Base-by-base conservation (phyloP, 2,113 vertebrate species). In the Calcarius ornatus region DNA sequence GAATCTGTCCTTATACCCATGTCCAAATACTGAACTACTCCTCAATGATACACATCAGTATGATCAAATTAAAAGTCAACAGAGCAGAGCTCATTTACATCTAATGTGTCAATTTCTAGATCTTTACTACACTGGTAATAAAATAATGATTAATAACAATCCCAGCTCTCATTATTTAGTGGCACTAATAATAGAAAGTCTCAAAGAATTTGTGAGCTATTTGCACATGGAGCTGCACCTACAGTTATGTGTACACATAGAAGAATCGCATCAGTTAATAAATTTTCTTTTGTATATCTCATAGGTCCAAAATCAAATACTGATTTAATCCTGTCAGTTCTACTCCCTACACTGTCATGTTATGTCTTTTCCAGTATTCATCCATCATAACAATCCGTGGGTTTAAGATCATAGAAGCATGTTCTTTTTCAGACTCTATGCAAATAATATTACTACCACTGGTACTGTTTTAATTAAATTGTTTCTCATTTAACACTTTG, bases 41-140 rank as follows among this genome's bases (percentile, higher is more conserved):
- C 38, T 81, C 2, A 2, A 13, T 68, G 72, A 53, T 76, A 25
- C 45, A 38, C 31, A 57, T 33, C 20, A 10, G 10, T 37, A 40
- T 56, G 37, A 77, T 20, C 60, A 92, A 91, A 91, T 79, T 83
- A 66, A 76, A 95, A 95, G 73, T 81, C 92, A 94, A 79, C 61
- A 94, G 20, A 91, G 33, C 37, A 86, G 50, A 1, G 5, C 43
- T 84, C 56, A 93, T 94, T 93, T 95, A 66, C 19, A 73, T 75
- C 25, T 94, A 65, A 86, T 66, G 21, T 54, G 31, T 78, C 83
- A 81, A 68, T 78, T 94, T 92, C 92, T 89, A 91, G 47, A 86
- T 79, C 31, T 94, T 92, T 73, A 77, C 19, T 69, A 75, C 53
- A 81, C 72, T 23, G 6, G 7, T 88, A 88, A 92, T 90, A 92